Evolutionary conservation across 2,888 invertebrate genomes (phyloP).

Genomic region (Eremobia ochroleuca): DNA sequence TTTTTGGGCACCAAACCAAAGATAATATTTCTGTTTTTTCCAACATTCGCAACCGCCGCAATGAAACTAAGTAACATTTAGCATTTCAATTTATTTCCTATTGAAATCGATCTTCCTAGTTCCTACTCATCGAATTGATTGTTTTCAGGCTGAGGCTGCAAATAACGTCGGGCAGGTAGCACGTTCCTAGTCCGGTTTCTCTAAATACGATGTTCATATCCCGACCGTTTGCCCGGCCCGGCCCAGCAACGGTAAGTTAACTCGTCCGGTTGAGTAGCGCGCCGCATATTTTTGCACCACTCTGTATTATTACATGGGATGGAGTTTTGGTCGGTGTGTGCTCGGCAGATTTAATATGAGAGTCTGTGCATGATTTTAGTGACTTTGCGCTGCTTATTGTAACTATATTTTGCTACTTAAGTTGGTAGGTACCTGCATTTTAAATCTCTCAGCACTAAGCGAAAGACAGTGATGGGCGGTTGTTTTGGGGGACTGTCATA

Average conservation of each 20-base stretch:
- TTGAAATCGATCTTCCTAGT: background rate
- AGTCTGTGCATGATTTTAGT: slow-evolving; percentile 21
- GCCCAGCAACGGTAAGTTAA: slow-evolving; percentile 55
- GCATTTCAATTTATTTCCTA: slow-evolving; percentile 13
- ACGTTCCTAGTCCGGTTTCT: slow-evolving; percentile 19
- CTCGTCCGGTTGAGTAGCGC: slow-evolving; percentile 55
- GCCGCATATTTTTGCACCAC: slow-evolving; percentile 59
- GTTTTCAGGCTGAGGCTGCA: slow-evolving; percentile 18
- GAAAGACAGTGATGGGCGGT: background rate
- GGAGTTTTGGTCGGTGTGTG: slow-evolving; percentile 25
- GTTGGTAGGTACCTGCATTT: background rate
- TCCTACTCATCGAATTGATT: slow-evolving; percentile 20
- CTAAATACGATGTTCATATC: slow-evolving; percentile 47
- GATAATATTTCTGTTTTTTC: background rate
- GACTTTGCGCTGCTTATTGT: background rate
- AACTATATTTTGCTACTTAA: slow-evolving; percentile 4
- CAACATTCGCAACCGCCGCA: background rate
- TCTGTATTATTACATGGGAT: slow-evolving; percentile 53
- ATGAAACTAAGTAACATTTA: background rate
- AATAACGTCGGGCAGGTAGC: slow-evolving; percentile 30
- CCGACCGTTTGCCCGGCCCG: slow-evolving; percentile 31
- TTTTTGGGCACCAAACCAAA: background rate
- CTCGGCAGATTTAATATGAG: slow-evolving; percentile 22
- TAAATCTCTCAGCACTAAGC: background rate
- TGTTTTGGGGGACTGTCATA: background rate